Conservation (phyloP, 2,797 vertebrate genomes). For the Acropternis orthonyx region DNA sequence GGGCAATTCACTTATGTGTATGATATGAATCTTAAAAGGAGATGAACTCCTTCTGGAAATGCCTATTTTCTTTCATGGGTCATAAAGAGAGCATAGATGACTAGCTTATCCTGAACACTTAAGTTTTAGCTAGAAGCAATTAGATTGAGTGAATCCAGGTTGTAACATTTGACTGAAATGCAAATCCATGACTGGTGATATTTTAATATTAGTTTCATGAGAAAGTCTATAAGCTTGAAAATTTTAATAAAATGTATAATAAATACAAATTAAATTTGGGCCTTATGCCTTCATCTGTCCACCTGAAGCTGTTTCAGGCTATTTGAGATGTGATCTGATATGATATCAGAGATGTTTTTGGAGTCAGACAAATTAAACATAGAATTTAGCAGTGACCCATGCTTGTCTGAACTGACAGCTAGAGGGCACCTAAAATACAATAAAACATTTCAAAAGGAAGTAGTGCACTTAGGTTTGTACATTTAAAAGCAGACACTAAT, state of each 20-base stretch:
- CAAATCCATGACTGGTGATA: neutral
- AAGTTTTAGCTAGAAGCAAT: neutral
- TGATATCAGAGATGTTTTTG: neutral
- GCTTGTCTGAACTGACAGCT: neutral
- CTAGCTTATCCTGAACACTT: neutral
- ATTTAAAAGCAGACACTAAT: neutral
- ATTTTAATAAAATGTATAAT: neutral
- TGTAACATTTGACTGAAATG: neutral
- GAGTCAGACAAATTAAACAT: neutral
- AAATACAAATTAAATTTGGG: neutral
- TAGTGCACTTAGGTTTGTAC: neutral
- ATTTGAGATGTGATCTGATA: neutral
- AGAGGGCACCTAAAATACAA: neutral
- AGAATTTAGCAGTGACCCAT: neutral
- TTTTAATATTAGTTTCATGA: neutral
- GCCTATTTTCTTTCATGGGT: neutral
- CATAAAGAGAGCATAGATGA: neutral
- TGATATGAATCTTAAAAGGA: neutral
- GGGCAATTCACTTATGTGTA: neutral
- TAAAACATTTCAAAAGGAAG: neutral
- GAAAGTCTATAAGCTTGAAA: neutral
- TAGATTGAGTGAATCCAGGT: neutral
- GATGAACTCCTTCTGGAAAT: neutral
- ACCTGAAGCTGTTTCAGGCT: neutral
- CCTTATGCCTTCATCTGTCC: neutral